Evolutionary conservation across 1,140 invertebrate species (phyloP).

Genomic region (Chlorops oryzae): DNA sequence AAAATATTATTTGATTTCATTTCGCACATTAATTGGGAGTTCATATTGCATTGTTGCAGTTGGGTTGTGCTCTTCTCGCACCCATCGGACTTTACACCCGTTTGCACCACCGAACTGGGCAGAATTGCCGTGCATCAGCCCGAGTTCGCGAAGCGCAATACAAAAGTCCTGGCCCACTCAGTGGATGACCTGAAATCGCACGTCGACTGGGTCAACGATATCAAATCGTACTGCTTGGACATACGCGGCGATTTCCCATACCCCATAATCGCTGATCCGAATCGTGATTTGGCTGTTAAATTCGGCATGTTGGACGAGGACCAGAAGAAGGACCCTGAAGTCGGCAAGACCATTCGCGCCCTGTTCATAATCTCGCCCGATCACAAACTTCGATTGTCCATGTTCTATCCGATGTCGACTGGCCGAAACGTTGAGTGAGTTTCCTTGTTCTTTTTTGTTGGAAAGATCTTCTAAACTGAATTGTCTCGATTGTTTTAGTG

Average conservation of each 20-base stretch:
- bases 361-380: constrained; percentile 85
- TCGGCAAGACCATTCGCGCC: constrained; percentile 72
- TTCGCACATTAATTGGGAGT: too few species aligned
- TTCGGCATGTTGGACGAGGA: constrained; percentile 84
- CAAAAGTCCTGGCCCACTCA: constrained; percentile 82
- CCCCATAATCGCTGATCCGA: constrained; percentile 81
- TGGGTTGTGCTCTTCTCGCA: constrained; percentile 90
- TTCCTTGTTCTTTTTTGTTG: not conserved
- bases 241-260: constrained; percentile 69
- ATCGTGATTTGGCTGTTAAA: constrained; percentile 66
- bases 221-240: constrained; percentile 66
- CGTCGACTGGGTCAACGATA: constrained; percentile 75
- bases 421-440: constrained; percentile 88
- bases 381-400: constrained; percentile 71
- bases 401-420: constrained; percentile 86
- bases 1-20: too few species aligned
- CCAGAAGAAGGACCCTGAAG: constrained; percentile 64
- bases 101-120: constrained; percentile 89
- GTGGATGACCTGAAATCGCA: constrained; percentile 75
- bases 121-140: constrained; percentile 65
- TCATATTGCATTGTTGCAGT: too few species aligned
- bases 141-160: constrained; percentile 71
- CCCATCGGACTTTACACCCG: constrained; percentile 88
- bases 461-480: not conserved
- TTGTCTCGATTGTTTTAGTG: constrained; percentile 57